A percentile compares a stretch with the other conserved stretches of the same genome.
Evolutionary conservation across 2,797 vertebrate genomes (phyloP).

Genomic region (Premnoplex brunnescens): DNA sequence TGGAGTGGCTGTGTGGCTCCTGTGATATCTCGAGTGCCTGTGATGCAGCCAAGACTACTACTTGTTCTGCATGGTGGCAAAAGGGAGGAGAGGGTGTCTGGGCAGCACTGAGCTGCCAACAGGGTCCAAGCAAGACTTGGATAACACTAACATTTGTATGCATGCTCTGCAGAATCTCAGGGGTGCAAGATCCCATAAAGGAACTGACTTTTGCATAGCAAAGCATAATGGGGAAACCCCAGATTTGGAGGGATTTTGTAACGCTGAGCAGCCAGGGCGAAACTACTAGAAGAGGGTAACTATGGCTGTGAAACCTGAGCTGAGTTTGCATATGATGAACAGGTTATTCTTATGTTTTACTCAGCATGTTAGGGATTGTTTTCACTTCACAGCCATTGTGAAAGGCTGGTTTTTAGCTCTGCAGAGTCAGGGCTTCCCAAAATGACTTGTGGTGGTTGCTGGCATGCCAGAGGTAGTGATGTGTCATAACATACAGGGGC

Average conservation of each 20-base stretch:
- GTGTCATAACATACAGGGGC: not conserved
- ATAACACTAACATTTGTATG: not conserved
- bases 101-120: not conserved
- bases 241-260: not conserved
- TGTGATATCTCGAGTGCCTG: not conserved
- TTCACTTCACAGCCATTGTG: not conserved
- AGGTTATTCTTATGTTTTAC: constrained; percentile 22
- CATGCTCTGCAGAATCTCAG: not conserved
- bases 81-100: not conserved
- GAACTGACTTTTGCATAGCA: constrained; percentile 11
- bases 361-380: constrained; percentile 1
- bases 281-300: not conserved
- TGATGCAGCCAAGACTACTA: not conserved
- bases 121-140: not conserved
- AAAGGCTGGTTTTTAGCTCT: constrained; percentile 6
- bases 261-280: not conserved
- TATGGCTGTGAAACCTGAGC: not conserved
- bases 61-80: not conserved
- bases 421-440: constrained; percentile 13
- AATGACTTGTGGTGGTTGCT: not conserved
- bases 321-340: constrained; percentile 15
- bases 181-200: not conserved
- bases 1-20: not conserved
- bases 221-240: constrained; percentile 6
- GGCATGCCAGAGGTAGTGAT: not conserved